Percentiles rank a stretch among this genome's conserved stretches.
Evolutionary conservation across 1,140 invertebrate species (phyloP).

Genomic region (Heliconius eleuchia): DNA sequence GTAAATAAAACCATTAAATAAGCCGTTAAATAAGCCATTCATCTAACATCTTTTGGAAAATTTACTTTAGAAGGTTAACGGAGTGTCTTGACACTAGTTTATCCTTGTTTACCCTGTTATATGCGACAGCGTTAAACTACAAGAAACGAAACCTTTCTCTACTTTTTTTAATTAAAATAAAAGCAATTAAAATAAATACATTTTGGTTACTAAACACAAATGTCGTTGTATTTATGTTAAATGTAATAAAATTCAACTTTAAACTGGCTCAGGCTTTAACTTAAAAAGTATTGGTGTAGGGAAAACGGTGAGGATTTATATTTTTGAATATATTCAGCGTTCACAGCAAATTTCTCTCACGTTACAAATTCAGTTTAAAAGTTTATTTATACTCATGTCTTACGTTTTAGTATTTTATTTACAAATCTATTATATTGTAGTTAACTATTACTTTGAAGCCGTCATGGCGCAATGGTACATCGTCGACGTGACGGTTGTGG

Average conservation of each 20-base stretch:
- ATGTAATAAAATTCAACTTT: background rate
- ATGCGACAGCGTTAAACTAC: too few species aligned
- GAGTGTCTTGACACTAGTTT: too few species aligned
- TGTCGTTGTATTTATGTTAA: background rate
- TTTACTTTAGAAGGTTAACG: too few species aligned
- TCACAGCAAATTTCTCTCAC: background rate
- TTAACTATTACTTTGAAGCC: background rate
- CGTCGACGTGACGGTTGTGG: background rate
- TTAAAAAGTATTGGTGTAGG: slow-evolving; percentile 14
- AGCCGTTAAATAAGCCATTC: too few species aligned
- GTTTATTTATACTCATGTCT: background rate
- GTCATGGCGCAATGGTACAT: too few species aligned
- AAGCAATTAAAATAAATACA: too few species aligned
- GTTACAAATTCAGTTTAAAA: slow-evolving; percentile 9
- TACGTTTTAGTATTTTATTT: background rate
- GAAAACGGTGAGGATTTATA: background rate
- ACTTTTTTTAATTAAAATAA: background rate
- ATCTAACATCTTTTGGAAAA: too few species aligned
- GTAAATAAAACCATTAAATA: too few species aligned
- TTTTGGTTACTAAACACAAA: background rate
- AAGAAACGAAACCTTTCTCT: background rate
- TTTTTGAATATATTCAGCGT: slow-evolving; percentile 4
- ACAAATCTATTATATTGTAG: background rate
- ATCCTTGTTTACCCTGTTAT: too few species aligned
- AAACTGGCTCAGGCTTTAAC: slow-evolving; percentile 5